Conservation (phyloP, 2,888 invertebrate species). For the Copidosoma aretas region DNA sequence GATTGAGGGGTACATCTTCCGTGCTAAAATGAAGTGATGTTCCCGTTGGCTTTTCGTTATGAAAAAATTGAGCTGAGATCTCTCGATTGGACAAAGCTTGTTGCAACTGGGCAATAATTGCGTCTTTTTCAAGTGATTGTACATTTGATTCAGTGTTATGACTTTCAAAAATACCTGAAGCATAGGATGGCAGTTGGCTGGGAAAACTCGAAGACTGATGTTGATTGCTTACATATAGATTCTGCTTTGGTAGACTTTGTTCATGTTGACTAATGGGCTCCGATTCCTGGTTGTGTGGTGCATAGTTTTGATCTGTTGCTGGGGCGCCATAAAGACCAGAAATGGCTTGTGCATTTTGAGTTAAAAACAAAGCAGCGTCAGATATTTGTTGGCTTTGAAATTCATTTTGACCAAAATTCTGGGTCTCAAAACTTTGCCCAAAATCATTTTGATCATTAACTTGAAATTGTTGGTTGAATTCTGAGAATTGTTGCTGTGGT, state of each 20-base stretch:
- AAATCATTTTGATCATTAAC: slow-evolving; percentile 18
- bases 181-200: slow-evolving; percentile 51
- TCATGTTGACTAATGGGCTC: slow-evolving; percentile 8
- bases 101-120: slow-evolving; percentile 53
- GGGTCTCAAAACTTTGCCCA: slow-evolving; percentile 29
- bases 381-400: slow-evolving; percentile 51
- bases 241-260: slow-evolving; percentile 22
- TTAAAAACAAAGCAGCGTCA: slow-evolving; percentile 55
- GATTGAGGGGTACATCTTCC: slow-evolving; percentile 1
- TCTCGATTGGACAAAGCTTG: slow-evolving; percentile 48
- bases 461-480: slow-evolving; percentile 17
- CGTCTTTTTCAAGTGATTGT: slow-evolving; percentile 55
- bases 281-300: slow-evolving; percentile 48
- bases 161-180: slow-evolving; percentile 52
- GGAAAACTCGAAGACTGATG: neutral
- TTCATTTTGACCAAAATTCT: slow-evolving; percentile 43
- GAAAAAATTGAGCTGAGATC: slow-evolving; percentile 45
- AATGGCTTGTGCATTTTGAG: slow-evolving; percentile 58
- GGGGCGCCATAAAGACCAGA: slow-evolving; percentile 56
- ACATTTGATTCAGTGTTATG: slow-evolving; percentile 51
- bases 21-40: slow-evolving; percentile 32
- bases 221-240: slow-evolving; percentile 11
- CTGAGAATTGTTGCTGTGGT: neutral
- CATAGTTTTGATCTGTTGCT: slow-evolving; percentile 53
- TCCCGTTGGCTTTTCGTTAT: slow-evolving; percentile 47